Evolutionary conservation across 2,797 vertebrate genomes (phyloP).

Genomic region (Oreochromis mossambicus): DNA sequence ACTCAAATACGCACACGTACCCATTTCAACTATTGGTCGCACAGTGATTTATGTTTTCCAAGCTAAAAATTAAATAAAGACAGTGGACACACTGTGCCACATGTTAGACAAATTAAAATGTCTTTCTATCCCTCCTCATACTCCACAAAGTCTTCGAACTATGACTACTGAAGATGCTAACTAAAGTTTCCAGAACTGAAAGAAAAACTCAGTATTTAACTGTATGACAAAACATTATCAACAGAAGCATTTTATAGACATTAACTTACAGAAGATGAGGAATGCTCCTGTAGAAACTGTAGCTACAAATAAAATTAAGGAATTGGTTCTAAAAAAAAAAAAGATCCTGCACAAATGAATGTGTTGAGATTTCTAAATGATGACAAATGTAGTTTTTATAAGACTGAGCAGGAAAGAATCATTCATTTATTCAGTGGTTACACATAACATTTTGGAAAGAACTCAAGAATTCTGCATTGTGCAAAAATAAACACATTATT

Average conservation of each 20-base stretch:
- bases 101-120: background rate
- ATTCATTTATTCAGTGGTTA: background rate
- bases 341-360: background rate
- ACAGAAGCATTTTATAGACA: background rate
- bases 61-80: background rate
- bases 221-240: background rate
- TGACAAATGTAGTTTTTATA: background rate
- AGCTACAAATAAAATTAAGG: background rate
- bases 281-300: background rate
- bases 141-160: background rate
- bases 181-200: background rate
- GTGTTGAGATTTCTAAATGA: background rate
- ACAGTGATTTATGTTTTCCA: background rate
- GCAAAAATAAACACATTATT: background rate
- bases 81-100: background rate
- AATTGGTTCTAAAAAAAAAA: background rate
- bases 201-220: background rate
- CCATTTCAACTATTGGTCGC: constrained; percentile 11
- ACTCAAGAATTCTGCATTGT: background rate
- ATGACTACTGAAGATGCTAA: background rate
- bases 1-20: background rate
- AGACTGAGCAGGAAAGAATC: background rate
- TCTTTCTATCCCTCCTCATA: background rate
- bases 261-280: too few species aligned
- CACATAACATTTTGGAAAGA: background rate